Conservation (phyloP, 2,888 invertebrate genomes). For the Endotricha flammealis region DNA sequence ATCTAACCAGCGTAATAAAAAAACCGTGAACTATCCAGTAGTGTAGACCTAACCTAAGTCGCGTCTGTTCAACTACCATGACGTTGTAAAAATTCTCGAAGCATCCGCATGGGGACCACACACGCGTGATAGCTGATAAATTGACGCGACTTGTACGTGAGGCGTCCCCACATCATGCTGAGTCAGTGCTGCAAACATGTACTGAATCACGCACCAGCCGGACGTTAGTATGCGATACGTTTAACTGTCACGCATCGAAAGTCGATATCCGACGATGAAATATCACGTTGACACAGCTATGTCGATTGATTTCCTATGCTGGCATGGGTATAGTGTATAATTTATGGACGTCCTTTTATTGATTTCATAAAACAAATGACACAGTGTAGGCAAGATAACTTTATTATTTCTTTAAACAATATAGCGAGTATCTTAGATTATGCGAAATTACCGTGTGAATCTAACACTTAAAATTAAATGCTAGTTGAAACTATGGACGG, state of each 20-base stretch:
- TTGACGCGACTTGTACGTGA: slow-evolving; percentile 54
- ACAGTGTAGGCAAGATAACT: too few species aligned
- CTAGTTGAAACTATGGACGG: too few species aligned
- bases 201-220: slow-evolving; percentile 21
- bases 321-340: too few species aligned
- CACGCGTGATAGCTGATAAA: slow-evolving; percentile 51
- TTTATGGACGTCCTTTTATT: too few species aligned
- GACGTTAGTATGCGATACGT: slow-evolving; percentile 30
- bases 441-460: too few species aligned
- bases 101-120: slow-evolving; percentile 35
- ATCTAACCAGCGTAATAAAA: too few species aligned
- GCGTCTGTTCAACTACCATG: slow-evolving; percentile 14
- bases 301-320: neutral
- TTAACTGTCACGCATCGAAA: neutral
- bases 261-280: neutral
- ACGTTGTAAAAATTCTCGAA: slow-evolving; percentile 30
- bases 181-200: slow-evolving; percentile 35
- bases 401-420: too few species aligned
- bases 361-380: too few species aligned
- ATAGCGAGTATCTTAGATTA: too few species aligned
- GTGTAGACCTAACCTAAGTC: too few species aligned
- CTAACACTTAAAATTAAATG: too few species aligned
- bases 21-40: too few species aligned
- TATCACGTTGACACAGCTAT: neutral
- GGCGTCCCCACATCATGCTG: slow-evolving; percentile 27